Evolutionary conservation across 2,113 vertebrate species (phyloP).

Genomic region (Suncus etruscus): DNA sequence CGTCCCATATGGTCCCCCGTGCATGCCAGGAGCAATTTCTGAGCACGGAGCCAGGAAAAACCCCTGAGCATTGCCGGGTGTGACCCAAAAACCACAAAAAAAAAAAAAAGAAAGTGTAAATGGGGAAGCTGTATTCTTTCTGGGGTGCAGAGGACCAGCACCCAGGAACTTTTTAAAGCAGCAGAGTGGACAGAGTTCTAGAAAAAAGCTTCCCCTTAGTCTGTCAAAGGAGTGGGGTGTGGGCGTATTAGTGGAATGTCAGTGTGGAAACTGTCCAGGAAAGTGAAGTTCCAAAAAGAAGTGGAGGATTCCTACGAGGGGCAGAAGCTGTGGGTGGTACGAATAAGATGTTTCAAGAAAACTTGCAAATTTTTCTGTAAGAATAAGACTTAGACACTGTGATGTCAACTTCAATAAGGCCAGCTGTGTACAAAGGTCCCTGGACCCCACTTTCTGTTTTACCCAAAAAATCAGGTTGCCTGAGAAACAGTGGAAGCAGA

Average conservation of each 20-base stretch:
- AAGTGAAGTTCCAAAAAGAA: background rate
- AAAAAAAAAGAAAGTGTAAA: too few species aligned
- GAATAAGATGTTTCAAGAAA: background rate
- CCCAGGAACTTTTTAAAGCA: background rate
- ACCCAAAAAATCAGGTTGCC: background rate
- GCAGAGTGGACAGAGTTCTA: background rate
- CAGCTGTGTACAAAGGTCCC: background rate
- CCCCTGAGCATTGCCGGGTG: too few species aligned
- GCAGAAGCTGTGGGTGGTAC: background rate
- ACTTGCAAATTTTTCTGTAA: background rate
- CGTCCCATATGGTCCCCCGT: too few species aligned
- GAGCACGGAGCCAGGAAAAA: too few species aligned
- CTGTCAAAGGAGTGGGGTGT: background rate
- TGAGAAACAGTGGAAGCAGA: background rate
- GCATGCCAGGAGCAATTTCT: too few species aligned
- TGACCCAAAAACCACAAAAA: too few species aligned
- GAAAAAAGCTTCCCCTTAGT: background rate
- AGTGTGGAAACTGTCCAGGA: background rate
- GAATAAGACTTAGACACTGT: background rate
- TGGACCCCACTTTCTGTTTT: background rate
- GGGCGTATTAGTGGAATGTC: background rate
- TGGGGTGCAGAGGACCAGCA: background rate
- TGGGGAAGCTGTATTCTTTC: background rate
- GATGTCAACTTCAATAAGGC: background rate
- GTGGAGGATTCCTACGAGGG: background rate